A percentile compares a stretch with the other conserved stretches of the same genome.
phyloP scores from a whole-genome alignment of 2,113 vertebrate genomes.

The Labeo rohita region DNA sequence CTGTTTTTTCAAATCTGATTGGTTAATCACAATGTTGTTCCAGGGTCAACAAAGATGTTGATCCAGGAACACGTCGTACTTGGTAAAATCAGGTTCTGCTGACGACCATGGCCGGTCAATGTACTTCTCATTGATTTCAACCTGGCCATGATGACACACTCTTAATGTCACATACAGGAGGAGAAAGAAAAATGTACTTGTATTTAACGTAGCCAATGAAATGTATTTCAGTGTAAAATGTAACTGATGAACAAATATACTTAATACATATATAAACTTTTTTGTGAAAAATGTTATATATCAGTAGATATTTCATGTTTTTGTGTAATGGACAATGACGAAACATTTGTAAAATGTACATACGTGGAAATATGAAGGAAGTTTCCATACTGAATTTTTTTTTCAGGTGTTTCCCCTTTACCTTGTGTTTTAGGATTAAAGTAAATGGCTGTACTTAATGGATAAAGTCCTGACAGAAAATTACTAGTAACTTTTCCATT shows the following conservation, averaged over 20 bases:
- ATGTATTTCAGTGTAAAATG: not conserved
- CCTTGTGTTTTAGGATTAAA: not conserved
- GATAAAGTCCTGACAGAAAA: not conserved
- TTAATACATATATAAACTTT: not conserved
- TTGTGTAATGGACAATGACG: not conserved
- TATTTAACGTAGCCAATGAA: not conserved
- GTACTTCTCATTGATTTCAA: slow-evolving; percentile 79
- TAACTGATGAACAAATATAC: not conserved
- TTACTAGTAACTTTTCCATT: not conserved
- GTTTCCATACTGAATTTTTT: too few species aligned
- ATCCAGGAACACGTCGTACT: too few species aligned
- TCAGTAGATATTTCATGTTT: not conserved
- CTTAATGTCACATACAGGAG: slow-evolving; percentile 63
- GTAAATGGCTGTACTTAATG: not conserved
- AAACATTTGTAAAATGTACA: not conserved
- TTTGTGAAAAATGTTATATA: too few species aligned
- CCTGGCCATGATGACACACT: slow-evolving; percentile 75
- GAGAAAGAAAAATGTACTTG: not conserved
- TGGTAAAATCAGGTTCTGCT: too few species aligned
- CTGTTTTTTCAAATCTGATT: too few species aligned
- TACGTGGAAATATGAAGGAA: not conserved
- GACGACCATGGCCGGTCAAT: slow-evolving; percentile 59
- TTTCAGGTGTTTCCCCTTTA: not conserved
- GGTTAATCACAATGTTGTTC: too few species aligned
- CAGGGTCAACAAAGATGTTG: too few species aligned